phyloP scores from a whole-genome alignment of 2,113 vertebrate species.

The Taurulus bubalis region DNA sequence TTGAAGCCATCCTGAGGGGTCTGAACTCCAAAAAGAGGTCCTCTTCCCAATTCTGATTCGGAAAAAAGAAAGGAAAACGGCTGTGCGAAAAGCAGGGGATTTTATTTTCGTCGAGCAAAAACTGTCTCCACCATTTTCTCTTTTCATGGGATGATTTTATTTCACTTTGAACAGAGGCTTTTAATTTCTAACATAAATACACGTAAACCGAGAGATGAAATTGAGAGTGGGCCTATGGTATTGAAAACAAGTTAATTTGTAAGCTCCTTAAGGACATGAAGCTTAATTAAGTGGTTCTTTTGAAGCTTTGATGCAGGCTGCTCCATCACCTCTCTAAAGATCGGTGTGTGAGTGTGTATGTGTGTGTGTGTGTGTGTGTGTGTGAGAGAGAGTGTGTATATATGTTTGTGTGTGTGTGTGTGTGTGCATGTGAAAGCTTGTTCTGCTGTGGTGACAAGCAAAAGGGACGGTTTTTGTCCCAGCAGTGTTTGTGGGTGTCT shows the following conservation, averaged over 20 bases:
- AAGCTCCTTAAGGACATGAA: constrained; percentile 74
- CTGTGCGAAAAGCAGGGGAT: constrained; percentile 28
- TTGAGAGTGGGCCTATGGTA: constrained; percentile 54
- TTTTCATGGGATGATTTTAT: constrained; percentile 31
- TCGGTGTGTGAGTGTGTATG: constrained; percentile 22
- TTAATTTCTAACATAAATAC: constrained; percentile 44
- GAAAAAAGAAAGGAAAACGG: constrained; percentile 44
- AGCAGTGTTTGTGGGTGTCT: constrained; percentile 47
- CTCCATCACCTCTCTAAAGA: constrained; percentile 65
- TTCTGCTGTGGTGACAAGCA: constrained; percentile 51
- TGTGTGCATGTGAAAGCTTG: not conserved
- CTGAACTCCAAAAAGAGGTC: constrained; percentile 70
- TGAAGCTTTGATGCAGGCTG: constrained; percentile 73
- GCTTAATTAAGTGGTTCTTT: constrained; percentile 76
- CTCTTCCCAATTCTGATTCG: constrained; percentile 46
- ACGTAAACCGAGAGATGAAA: constrained; percentile 47
- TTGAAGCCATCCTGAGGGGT: constrained; percentile 77
- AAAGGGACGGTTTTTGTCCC: constrained; percentile 42
- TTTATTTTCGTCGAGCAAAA: constrained; percentile 11
- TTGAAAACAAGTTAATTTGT: constrained; percentile 76
- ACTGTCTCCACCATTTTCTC: not conserved
- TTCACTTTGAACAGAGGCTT: constrained; percentile 26
- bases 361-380: constrained; percentile 21
- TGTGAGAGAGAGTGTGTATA: not conserved
- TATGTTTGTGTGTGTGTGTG: constrained; percentile 12